Base-by-base conservation (phyloP, 92 coral and sea anemone genomes). In the Porites lobata region DNA sequence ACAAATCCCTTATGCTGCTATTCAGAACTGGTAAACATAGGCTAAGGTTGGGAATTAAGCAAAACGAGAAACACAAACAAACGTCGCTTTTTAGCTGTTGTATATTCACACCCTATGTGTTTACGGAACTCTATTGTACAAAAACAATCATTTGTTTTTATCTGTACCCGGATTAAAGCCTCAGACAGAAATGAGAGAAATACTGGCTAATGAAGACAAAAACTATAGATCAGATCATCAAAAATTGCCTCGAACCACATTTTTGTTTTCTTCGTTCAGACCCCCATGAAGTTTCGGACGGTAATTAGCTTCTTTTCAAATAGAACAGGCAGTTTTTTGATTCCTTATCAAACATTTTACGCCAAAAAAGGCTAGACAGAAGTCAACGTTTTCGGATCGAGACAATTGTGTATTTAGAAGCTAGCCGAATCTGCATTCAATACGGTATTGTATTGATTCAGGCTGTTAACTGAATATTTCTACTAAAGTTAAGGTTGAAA, bases 221-320 rank as follows among this genome's bases (percentile, higher is more conserved):
- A 17, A 32, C 20, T 21, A 19, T 17, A 63, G 15, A 52, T 63
- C 69, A 64, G 21, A 56, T 17, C 47, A 4, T 38, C 66, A 22
- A 21, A 77, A 57, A 72, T 83, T 80, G 69, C 14, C 38, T 11
- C 64, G 1, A 29, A 64, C 87, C 70, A 74, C 56, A 72, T 83
- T 83, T 82, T 56, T 61, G 50, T 18, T 18, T 10, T 15, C 17
- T 70, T 83, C 87, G 72, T 21, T 29, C 32, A 12, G 50, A 13
- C 6, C 87, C 87, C 80, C 72, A 57, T 65, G 73, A 38, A 20
- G 80, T 83, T 74, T 43, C 52, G 15, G 72, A 26, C 29, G 72
- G 80, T 18, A 83, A 83, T 83, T 72, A 72, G 57, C 51, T 4
- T 47, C 32, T 24, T 22, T 83, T 83, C 80, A 74, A 14, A 70